These are phyloP conservation scores for Zaprionus obscuricornis DNA, from an alignment of 2,888 invertebrate genomes.

Conservation along the genomic window DNA sequence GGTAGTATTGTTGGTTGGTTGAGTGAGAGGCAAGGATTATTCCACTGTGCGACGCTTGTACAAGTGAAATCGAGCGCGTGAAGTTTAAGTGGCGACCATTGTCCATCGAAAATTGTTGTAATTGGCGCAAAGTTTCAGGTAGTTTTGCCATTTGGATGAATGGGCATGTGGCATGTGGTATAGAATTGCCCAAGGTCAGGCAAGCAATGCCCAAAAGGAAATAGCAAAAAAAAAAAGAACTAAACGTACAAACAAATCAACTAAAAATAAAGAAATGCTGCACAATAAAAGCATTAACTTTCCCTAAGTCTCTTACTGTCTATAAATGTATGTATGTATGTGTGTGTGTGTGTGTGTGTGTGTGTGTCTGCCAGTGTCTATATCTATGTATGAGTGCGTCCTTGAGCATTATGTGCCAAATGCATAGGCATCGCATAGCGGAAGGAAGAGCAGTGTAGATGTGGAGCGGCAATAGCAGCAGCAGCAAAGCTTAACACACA, in stretches of 20 bases:
- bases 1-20: background rate
- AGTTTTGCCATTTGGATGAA: slow-evolving; percentile 12
- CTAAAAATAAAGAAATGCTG: slow-evolving; percentile 56
- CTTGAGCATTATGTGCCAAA: slow-evolving; percentile 77
- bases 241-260: slow-evolving; percentile 57
- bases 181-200: slow-evolving; percentile 46
- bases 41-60: slow-evolving; percentile 46
- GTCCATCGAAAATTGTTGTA: slow-evolving; percentile 55
- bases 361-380: no score
- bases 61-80: slow-evolving; percentile 70
- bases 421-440: slow-evolving; percentile 48
- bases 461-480: slow-evolving; percentile 7
- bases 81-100: slow-evolving; percentile 64
- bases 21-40: slow-evolving; percentile 48
- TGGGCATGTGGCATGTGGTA: background rate
- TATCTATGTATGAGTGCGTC: slow-evolving; percentile 59
- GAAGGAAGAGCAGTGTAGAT: slow-evolving; percentile 2
- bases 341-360: slow-evolving; percentile 8
- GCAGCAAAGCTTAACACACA: slow-evolving; percentile 67
- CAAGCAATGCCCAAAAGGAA: slow-evolving; percentile 35
- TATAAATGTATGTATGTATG: background rate
- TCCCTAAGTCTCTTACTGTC: no score
- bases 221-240: slow-evolving; percentile 31
- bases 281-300: slow-evolving; percentile 62
- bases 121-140: slow-evolving; percentile 42